Evolutionary conservation across 2,888 invertebrate genomes (phyloP).

Genomic region (Ariolimax columbianus): DNA sequence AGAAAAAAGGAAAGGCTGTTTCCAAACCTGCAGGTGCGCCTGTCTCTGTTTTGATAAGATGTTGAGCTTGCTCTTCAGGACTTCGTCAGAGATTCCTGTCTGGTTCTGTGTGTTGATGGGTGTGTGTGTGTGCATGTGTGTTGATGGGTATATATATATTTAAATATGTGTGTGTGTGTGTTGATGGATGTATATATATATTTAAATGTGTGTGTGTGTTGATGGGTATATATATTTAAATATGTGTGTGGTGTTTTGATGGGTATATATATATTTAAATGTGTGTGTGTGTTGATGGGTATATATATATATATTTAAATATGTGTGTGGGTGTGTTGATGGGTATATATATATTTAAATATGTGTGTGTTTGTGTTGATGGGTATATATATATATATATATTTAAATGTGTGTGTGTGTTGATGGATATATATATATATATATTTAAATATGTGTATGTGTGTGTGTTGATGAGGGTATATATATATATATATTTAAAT

Average conservation of each 20-base stretch:
- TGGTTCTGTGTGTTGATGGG: slow-evolving; percentile 30
- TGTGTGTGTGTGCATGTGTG: background rate
- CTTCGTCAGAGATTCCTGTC: slow-evolving; percentile 63
- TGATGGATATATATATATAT: background rate
- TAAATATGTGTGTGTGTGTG: background rate
- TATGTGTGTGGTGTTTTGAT: background rate
- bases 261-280: too few species aligned
- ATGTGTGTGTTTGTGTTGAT: background rate
- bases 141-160: background rate
- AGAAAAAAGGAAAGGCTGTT: background rate
- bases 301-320: background rate
- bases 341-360: background rate
- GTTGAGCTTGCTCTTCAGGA: slow-evolving; percentile 67
- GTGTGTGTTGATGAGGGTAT: too few species aligned
- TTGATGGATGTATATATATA: too few species aligned
- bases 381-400: background rate
- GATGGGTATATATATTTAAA: background rate
- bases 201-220: too few species aligned
- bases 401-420: background rate
- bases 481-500: background rate
- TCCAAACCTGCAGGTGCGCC: slow-evolving; percentile 63
- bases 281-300: background rate
- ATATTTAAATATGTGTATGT: too few species aligned
- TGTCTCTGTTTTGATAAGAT: slow-evolving; percentile 69
- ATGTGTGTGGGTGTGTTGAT: background rate